phyloP scores from a whole-genome alignment of 2,797 vertebrate species.

The Cynopterus sphinx region DNA sequence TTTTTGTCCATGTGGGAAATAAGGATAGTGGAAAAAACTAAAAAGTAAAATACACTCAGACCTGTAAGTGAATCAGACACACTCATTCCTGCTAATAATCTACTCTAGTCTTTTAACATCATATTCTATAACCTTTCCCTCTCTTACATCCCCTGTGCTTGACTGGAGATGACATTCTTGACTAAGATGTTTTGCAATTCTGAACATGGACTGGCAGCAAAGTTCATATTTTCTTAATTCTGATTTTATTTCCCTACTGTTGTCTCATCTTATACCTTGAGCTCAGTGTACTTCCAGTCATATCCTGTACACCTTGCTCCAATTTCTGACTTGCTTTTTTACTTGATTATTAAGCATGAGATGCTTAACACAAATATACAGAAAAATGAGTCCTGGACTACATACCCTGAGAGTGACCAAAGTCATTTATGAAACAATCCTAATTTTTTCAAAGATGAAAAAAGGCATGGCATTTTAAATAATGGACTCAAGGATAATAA shows the following conservation, averaged over 20 bases:
- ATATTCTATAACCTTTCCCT: fast-evolving
- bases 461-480: neutral
- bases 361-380: neutral
- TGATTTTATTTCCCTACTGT: neutral
- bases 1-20: neutral
- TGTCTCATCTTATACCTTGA: neutral
- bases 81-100: neutral
- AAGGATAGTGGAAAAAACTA: neutral
- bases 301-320: fast-evolving
- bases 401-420: neutral
- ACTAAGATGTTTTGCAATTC: neutral
- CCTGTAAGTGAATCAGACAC: neutral
- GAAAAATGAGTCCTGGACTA: neutral
- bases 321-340: neutral
- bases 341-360: neutral
- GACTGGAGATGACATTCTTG: neutral
- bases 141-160: neutral
- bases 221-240: neutral
- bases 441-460: neutral
- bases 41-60: neutral
- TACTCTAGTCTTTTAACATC: neutral
- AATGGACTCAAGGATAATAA: neutral
- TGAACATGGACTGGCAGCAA: neutral
- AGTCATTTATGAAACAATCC: neutral
- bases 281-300: fast-evolving